Conservation (phyloP, 1,140 invertebrate genomes). For the Frieseomelitta varia region DNA sequence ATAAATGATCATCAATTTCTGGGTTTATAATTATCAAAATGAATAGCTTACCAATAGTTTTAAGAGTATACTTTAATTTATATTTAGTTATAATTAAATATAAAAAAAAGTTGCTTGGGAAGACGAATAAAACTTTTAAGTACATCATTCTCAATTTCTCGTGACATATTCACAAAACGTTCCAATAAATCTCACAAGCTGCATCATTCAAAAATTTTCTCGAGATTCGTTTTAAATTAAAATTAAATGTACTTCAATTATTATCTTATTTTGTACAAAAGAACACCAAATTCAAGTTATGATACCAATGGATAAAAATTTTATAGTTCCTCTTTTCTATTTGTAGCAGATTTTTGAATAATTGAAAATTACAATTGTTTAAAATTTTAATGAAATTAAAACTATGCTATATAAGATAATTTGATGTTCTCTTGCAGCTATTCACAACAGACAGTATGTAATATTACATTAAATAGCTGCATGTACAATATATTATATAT, state of each 20-base stretch:
- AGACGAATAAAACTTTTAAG: constrained; percentile 24
- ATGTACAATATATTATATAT: constrained; percentile 37
- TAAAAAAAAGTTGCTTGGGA: background rate
- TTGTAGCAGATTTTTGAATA: background rate
- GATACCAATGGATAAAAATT: constrained; percentile 23
- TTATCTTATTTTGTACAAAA: constrained; percentile 7
- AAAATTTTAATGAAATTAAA: constrained; percentile 13
- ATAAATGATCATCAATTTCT: background rate
- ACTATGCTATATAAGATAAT: constrained; percentile 23
- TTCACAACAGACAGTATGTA: constrained; percentile 13
- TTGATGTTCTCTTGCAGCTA: constrained; percentile 33
- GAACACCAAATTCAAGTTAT: constrained; percentile 33
- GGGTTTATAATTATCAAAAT: background rate
- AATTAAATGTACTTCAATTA: constrained; percentile 25
- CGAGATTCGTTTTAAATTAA: background rate
- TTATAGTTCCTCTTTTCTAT: background rate
- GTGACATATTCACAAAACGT: background rate
- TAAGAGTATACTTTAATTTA: background rate
- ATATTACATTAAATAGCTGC: constrained; percentile 36
- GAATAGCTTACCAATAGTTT: background rate
- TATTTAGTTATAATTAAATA: background rate
- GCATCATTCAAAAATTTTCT: background rate
- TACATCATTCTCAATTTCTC: background rate
- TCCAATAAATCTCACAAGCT: constrained; percentile 31
- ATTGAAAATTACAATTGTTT: background rate